These are phyloP conservation scores for Clinocottus analis DNA, from an alignment of 2,113 vertebrate species.

Conservation along the genomic window DNA sequence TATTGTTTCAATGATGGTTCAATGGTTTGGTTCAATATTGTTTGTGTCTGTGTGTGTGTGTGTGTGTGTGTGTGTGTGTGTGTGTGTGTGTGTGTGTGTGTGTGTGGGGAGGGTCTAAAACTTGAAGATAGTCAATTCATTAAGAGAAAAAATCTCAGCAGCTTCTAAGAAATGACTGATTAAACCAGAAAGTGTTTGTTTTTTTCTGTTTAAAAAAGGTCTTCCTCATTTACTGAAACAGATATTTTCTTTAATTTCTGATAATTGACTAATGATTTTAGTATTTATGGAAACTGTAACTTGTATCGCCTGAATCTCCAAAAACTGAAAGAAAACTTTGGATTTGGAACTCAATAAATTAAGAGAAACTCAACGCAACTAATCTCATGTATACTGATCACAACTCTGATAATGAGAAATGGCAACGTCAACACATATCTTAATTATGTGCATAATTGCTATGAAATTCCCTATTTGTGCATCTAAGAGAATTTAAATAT, in stretches of 20 bases:
- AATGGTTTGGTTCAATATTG: background rate
- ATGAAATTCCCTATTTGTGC: conserved; percentile 41
- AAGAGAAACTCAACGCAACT: conserved; percentile 12
- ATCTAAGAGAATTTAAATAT: conserved; percentile 47
- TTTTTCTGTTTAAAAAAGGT: background rate
- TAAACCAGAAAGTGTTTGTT: background rate
- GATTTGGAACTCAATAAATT: background rate
- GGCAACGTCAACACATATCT: conserved; percentile 38
- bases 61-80: too few species aligned
- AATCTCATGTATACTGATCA: conserved; percentile 40
- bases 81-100: too few species aligned
- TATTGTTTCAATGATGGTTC: background rate
- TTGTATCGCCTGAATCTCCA: background rate
- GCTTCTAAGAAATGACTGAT: background rate
- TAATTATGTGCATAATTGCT: conserved; percentile 56
- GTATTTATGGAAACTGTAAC: background rate
- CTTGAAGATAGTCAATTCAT: background rate
- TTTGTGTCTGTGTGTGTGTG: background rate
- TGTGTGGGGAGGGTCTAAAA: background rate
- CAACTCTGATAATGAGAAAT: conserved; percentile 45
- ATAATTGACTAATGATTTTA: background rate
- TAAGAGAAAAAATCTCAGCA: background rate
- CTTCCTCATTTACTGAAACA: background rate
- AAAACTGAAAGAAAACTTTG: background rate
- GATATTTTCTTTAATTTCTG: background rate